Percentiles rank a stretch among this genome's conserved stretches.
Conservation (phyloP, 1,140 invertebrate genomes). For the Eurosta solidaginis region DNA sequence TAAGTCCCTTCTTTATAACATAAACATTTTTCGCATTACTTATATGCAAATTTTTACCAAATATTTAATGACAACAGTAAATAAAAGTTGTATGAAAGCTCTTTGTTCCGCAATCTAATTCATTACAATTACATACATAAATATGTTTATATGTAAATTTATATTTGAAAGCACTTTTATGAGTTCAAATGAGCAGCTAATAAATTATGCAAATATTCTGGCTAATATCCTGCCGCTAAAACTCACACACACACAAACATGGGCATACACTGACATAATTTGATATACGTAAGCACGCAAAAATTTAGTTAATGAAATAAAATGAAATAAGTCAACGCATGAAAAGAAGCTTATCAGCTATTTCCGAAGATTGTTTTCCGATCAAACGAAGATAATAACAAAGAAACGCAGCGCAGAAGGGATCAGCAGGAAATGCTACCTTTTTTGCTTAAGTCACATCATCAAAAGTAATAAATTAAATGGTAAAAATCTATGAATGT, state of each 20-base stretch:
- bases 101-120: constrained; percentile 14
- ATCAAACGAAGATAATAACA: constrained; percentile 8
- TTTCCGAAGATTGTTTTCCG: neutral
- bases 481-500: neutral
- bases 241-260: neutral
- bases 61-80: constrained; percentile 46
- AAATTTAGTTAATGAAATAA: constrained; percentile 15
- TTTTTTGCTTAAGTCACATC: neutral
- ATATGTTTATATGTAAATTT: neutral
- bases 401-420: neutral
- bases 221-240: neutral
- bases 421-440: neutral
- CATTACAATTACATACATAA: too few species aligned
- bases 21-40: constrained; percentile 49
- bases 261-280: neutral
- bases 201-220: constrained; percentile 16
- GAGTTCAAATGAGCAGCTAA: constrained; percentile 1
- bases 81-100: too few species aligned
- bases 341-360: neutral
- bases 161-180: neutral
- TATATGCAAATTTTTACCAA: constrained; percentile 50
- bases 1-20: neutral
- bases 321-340: neutral
- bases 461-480: constrained; percentile 11
- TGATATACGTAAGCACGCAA: neutral